Evolutionary conservation across 2,888 invertebrate genomes (phyloP).

Genomic region (Thera obeliscata): DNA sequence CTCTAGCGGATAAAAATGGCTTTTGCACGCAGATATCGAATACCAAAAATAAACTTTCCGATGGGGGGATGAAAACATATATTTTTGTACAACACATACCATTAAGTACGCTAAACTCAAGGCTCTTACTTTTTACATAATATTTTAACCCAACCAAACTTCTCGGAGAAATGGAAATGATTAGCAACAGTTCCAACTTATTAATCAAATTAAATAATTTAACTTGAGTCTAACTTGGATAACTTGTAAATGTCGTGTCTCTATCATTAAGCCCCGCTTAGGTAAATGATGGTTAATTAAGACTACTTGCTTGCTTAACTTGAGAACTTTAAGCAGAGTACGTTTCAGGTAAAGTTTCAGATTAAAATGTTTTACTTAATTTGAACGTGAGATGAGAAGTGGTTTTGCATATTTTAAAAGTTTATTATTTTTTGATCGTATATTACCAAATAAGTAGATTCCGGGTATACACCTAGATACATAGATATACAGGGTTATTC

Average conservation of each 20-base stretch:
- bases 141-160: background rate
- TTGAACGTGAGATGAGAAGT: slow-evolving; percentile 18
- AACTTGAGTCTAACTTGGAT: slow-evolving; percentile 39
- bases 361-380: slow-evolving; percentile 28
- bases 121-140: background rate
- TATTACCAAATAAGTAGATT: too few species aligned
- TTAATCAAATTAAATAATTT: slow-evolving; percentile 44
- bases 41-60: too few species aligned
- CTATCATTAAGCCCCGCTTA: slow-evolving; percentile 49
- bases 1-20: too few species aligned
- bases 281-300: slow-evolving; percentile 53
- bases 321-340: slow-evolving; percentile 38
- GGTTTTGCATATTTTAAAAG: slow-evolving; percentile 15
- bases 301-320: slow-evolving; percentile 48
- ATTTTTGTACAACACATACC: too few species aligned
- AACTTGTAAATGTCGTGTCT: slow-evolving; percentile 48
- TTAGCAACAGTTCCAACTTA: slow-evolving; percentile 29
- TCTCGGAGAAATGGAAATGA: slow-evolving; percentile 7
- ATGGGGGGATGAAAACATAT: too few species aligned
- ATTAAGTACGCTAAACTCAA: background rate
- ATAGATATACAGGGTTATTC: too few species aligned
- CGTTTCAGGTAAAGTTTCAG: slow-evolving; percentile 35
- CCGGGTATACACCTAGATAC: too few species aligned
- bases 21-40: too few species aligned
- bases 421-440: background rate